Conservation (phyloP, 2,797 vertebrate genomes). For the Hydrophis major region DNA sequence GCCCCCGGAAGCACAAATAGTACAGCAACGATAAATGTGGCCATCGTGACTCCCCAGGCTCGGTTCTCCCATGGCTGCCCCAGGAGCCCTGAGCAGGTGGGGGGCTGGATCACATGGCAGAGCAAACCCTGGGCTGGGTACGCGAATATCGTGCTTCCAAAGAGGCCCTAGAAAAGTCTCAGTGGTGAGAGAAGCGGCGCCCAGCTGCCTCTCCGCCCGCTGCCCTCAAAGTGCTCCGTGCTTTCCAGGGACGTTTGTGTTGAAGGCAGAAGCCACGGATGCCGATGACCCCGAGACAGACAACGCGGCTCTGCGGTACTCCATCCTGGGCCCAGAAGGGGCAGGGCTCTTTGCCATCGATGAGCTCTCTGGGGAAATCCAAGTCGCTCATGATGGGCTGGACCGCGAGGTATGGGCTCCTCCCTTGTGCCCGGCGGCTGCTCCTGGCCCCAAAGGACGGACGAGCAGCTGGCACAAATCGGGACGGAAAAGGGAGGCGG, state of each 20-base stretch:
- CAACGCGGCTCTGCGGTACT: conserved; percentile 84
- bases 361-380: conserved; percentile 83
- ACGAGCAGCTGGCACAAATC: not conserved
- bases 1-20: not conserved
- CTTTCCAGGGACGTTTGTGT: conserved; percentile 83
- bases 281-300: conserved; percentile 89
- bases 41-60: not conserved
- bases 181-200: accelerated
- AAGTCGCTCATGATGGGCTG: conserved; percentile 84
- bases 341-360: conserved; percentile 88
- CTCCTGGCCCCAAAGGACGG: not conserved
- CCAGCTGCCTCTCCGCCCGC: not conserved
- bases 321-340: conserved; percentile 81
- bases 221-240: accelerated
- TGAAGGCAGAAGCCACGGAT: conserved; percentile 84
- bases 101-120: not conserved
- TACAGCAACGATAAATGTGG: too few relatives aligned
- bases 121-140: not conserved
- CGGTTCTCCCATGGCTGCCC: not conserved
- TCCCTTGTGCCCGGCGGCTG: not conserved
- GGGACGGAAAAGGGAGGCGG: too few relatives aligned
- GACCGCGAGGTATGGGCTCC: conserved; percentile 82
- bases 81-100: not conserved
- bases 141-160: not conserved
- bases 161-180: not conserved